Base-by-base conservation (phyloP, 2,888 invertebrate species). In the Ormia ochracea region DNA sequence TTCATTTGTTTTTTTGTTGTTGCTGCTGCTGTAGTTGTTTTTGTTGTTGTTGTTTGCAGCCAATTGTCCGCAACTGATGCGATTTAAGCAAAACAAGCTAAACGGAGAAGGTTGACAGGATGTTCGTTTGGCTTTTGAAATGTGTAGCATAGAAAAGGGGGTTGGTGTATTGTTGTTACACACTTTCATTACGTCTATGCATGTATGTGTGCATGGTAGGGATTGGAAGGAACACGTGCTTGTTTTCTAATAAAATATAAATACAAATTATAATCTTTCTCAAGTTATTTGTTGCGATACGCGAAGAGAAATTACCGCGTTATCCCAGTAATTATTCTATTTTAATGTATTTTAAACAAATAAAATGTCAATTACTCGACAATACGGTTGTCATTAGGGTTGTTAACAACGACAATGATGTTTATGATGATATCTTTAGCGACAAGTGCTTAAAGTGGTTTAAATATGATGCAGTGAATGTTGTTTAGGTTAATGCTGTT, bases 191-290 rank as follows among this genome's bases (percentile, higher is more conserved):
- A 45, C n/a, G 6, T 28, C 4, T 19, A 17, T 21, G n/a, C 21
- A 5, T 59, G 19, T 19, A 17, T 31, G 17, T 31, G 17, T 3
- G 17, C 3, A 28, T 28, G 52, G 74, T 68, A 70, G 69, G 74
- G 63, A 63, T 56, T 19, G 10, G 1, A 82, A 59, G 5, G 87
- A 89, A 88, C 88, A 88, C 88, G 88, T 88, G 88, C 84, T 88
- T 88, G 84, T 83, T 85, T 87, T 86, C 83, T 83, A 88, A 89
- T 88, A 87, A 89, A 85, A 68, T 31, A 54, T 41, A 61, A 66
- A 78, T 48, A 52, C 33, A 61, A 59, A 14, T 58, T 41, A 23
- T 63, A 69, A 74, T 63, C 45, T 41, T 65, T 69, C 23, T 38
- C 50, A 68, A 10, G 36, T 33, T 52, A 61, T 63, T 77, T 77